phyloP scores from a whole-genome alignment of 1,140 invertebrate species.

The Drosophila triauraria region DNA sequence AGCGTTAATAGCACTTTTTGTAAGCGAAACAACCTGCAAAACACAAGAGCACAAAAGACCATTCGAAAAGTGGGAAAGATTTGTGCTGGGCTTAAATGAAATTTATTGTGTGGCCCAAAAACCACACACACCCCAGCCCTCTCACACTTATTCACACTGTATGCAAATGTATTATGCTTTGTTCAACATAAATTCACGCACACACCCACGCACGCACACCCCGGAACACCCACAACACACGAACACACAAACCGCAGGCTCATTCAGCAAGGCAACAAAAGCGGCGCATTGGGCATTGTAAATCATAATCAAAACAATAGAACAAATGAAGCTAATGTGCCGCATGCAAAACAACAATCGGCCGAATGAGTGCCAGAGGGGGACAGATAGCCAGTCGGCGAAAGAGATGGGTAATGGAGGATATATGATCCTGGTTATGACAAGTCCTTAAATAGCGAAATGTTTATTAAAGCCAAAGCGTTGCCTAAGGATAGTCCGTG shows the following conservation, averaged over 20 bases:
- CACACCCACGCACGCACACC: slow-evolving; percentile 16
- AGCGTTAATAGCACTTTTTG: slow-evolving; percentile 55
- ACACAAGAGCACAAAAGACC: slow-evolving; percentile 31
- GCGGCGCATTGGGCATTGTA: slow-evolving; percentile 78
- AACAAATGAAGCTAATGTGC: slow-evolving; percentile 83
- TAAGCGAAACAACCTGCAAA: slow-evolving; percentile 2
- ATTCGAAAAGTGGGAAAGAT: slow-evolving; percentile 51
- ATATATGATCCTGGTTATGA: slow-evolving; percentile 28
- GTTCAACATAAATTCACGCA: slow-evolving; percentile 47
- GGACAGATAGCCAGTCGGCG: slow-evolving; percentile 2
- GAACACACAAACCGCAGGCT: slow-evolving; percentile 50
- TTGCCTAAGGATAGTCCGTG: neutral
- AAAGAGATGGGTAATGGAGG: neutral
- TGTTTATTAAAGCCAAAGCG: slow-evolving; percentile 8
- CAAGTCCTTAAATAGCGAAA: slow-evolving; percentile 50
- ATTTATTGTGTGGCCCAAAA: slow-evolving; percentile 69
- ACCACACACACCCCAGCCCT: slow-evolving; percentile 10
- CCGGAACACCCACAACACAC: slow-evolving; percentile 6
- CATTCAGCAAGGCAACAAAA: slow-evolving; percentile 75
- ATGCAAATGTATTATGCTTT: slow-evolving; percentile 69
- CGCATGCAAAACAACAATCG: slow-evolving; percentile 52
- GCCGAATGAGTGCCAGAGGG: slow-evolving; percentile 32
- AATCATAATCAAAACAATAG: slow-evolving; percentile 84
- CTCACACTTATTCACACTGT: slow-evolving; percentile 13
- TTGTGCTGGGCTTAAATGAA: slow-evolving; percentile 57